Conservation (phyloP, 2,113 vertebrate genomes). For the Peromyscus maniculatus region DNA sequence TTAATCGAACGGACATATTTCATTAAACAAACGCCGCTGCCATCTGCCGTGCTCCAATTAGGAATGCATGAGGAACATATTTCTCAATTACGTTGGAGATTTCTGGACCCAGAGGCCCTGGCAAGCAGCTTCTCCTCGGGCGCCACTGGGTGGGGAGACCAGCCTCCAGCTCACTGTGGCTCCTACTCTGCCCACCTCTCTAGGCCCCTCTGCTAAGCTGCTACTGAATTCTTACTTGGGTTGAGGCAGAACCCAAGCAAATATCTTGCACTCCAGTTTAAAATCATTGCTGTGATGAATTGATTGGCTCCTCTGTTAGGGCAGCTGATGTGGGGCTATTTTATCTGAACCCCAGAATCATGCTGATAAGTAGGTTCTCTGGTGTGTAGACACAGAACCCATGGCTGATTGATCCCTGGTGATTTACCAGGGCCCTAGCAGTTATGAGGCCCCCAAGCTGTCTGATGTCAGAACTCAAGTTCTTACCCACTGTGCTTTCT, state of each 20-base stretch:
- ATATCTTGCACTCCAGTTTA: neutral
- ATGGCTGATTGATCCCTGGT: neutral
- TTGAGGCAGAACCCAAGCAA: neutral
- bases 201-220: neutral
- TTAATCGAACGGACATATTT: conserved; percentile 90
- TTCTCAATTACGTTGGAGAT: conserved; percentile 82
- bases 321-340: neutral
- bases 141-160: neutral
- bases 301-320: neutral
- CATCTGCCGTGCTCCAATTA: conserved; percentile 86
- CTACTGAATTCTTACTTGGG: neutral
- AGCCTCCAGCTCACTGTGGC: neutral
- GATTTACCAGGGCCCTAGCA: neutral
- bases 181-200: neutral
- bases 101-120: conserved; percentile 71
- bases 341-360: neutral
- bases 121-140: conserved; percentile 62
- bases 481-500: neutral
- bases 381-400: neutral
- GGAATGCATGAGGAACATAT: conserved; percentile 80
- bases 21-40: conserved; percentile 86
- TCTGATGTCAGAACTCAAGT: neutral
- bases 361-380: neutral
- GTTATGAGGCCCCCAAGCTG: neutral
- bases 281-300: neutral